phyloP scores from a whole-genome alignment of 2,113 vertebrate genomes.

The Nycticorax nycticorax region DNA sequence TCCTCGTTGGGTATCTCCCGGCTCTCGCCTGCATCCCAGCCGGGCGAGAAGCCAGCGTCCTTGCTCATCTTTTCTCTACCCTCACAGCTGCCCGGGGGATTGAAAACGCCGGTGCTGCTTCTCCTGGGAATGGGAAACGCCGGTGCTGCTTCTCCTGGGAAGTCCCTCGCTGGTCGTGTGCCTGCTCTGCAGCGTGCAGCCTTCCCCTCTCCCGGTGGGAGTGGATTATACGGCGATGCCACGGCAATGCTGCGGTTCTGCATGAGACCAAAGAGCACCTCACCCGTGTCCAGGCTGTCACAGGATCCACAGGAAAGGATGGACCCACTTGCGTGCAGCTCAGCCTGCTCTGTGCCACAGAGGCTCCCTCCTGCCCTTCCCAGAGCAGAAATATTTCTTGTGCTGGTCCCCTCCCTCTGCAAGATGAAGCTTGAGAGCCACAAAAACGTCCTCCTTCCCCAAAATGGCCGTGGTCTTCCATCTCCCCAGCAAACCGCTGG shows the following conservation, averaged over 20 bases:
- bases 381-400: not conserved
- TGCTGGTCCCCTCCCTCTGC: not conserved
- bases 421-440: not conserved
- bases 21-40: not conserved
- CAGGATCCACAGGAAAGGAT: not conserved
- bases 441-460: not conserved
- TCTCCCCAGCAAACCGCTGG: not conserved
- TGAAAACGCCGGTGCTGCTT: rapidly evolving
- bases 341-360: not conserved
- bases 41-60: not conserved
- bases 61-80: not conserved
- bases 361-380: not conserved
- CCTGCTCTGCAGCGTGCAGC: not conserved
- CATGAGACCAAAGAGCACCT: not conserved
- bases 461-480: rapidly evolving
- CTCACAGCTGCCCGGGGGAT: not conserved
- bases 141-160: not conserved
- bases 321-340: not conserved
- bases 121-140: not conserved
- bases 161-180: not conserved
- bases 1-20: not conserved
- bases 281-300: rapidly evolving
- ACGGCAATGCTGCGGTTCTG: not conserved
- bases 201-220: not conserved
- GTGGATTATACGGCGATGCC: rapidly evolving